Evolutionary conservation across 2,888 invertebrate genomes (phyloP).

Genomic region (Agonopterix heracliana): DNA sequence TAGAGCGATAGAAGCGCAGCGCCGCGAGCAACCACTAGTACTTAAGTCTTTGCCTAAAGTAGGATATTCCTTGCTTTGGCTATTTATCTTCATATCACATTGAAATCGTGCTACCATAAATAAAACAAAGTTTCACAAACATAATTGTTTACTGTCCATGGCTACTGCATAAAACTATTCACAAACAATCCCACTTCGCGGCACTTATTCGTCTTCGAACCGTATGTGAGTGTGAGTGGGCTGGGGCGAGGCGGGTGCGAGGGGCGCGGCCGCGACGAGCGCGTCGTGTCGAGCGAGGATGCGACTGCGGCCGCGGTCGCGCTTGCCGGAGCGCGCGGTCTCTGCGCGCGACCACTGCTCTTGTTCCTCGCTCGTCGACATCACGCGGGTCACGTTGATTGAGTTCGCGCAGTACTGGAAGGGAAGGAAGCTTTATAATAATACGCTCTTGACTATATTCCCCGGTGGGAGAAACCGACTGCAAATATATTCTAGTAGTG

Average conservation of each 20-base stretch:
- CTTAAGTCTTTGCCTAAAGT: too few species aligned
- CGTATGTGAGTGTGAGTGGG: conserved; percentile 83
- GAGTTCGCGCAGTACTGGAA: conserved; percentile 47
- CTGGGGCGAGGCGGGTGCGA: conserved; percentile 73
- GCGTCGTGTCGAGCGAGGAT: conserved; percentile 40
- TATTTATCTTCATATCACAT: too few species aligned
- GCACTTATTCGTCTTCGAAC: conserved; percentile 62
- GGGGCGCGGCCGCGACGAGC: conserved; percentile 15
- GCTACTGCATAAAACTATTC: not conserved
- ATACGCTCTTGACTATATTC: too few species aligned
- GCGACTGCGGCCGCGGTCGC: conserved; percentile 56
- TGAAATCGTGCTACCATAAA: too few species aligned
- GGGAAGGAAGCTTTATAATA: not conserved
- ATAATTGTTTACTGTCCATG: too few species aligned
- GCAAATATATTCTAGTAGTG: too few species aligned
- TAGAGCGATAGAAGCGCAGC: too few species aligned
- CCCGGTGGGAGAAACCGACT: too few species aligned
- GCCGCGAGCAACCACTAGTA: too few species aligned
- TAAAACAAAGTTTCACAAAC: too few species aligned
- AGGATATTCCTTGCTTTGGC: too few species aligned
- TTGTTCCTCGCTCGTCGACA: conserved; percentile 81
- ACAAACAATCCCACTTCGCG: not conserved
- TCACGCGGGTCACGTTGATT: conserved; percentile 37
- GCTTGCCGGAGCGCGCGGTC: conserved; percentile 49
- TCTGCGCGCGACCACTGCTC: conserved; percentile 88